Conservation (phyloP, 2,888 invertebrate species). For the Incurvaria masculella region DNA sequence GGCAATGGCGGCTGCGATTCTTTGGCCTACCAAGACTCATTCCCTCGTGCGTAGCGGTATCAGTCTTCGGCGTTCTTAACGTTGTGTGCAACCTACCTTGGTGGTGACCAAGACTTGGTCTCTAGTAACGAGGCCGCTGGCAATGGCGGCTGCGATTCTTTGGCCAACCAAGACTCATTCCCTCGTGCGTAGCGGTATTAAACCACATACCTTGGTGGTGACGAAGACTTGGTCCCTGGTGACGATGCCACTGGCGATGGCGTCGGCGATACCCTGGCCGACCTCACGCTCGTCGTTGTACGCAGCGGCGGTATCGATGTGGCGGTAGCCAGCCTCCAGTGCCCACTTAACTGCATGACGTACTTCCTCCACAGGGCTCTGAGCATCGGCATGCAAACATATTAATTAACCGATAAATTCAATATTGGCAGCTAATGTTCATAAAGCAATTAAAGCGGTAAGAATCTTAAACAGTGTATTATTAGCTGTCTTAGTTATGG, state of each 20-base stretch:
- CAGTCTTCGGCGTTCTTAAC: too few relatives aligned
- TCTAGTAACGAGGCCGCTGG: constrained; percentile 46
- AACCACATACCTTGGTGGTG: constrained; percentile 30
- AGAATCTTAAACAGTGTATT: too few relatives aligned
- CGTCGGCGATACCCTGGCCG: constrained; percentile 30
- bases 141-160: constrained; percentile 50
- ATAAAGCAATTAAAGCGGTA: too few relatives aligned
- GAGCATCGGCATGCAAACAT: too few relatives aligned
- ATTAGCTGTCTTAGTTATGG: too few relatives aligned
- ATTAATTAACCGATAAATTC: too few relatives aligned
- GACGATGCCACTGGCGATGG: constrained; percentile 30
- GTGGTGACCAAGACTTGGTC: constrained; percentile 56
- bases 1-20: constrained; percentile 46
- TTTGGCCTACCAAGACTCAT: constrained; percentile 56
- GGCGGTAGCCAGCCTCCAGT: constrained; percentile 45
- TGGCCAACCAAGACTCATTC: too few relatives aligned
- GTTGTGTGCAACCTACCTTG: too few relatives aligned
- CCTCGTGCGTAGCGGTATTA: too few relatives aligned
- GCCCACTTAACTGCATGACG: constrained; percentile 32
- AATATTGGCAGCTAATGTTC: too few relatives aligned
- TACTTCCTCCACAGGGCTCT: constrained; percentile 24
- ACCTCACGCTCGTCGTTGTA: constrained; percentile 41
- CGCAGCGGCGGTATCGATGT: constrained; percentile 47
- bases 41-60: too few relatives aligned
- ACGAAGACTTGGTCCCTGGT: constrained; percentile 36